Percentiles rank a stretch among this genome's conserved stretches.
These are phyloP conservation scores for Zaprionus capensis DNA, from an alignment of 1,140 invertebrate genomes.

Conservation along the genomic window DNA sequence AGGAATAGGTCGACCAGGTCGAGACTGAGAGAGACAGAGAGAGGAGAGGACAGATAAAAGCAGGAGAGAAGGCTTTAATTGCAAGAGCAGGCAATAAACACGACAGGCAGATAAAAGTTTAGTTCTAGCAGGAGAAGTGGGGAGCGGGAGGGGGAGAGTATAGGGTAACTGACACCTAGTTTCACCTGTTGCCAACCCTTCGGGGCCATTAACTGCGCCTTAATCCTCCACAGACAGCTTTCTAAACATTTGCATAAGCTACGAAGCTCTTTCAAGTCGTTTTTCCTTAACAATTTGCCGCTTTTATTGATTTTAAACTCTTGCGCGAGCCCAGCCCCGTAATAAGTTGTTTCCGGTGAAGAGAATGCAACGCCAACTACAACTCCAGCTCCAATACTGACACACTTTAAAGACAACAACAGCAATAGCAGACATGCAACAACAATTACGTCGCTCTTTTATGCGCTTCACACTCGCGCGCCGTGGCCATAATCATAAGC, in stretches of 20 bases:
- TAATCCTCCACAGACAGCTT: constrained; percentile 5
- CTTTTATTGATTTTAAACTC: constrained; percentile 49
- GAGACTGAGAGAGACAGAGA: not conserved
- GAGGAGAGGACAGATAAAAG: not conserved
- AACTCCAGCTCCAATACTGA: constrained; percentile 13
- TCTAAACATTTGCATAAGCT: constrained; percentile 53
- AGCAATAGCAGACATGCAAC: not conserved
- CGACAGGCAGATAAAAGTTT: constrained; percentile 2
- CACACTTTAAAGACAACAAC: constrained; percentile 33
- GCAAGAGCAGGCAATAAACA: not conserved
- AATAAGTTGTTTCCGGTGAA: constrained; percentile 64
- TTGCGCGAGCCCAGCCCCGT: constrained; percentile 39
- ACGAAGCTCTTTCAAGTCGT: not conserved
- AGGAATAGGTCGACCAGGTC: not conserved
- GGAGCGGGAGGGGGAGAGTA: not conserved
- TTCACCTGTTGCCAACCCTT: not conserved
- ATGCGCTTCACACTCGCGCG: constrained; percentile 55
- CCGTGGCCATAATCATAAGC: constrained; percentile 51
- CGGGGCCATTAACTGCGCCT: not conserved
- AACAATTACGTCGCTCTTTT: constrained; percentile 59
- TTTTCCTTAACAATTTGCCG: constrained; percentile 24
- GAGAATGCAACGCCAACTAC: constrained; percentile 11
- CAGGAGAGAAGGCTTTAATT: not conserved
- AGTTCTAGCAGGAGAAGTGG: not conserved
- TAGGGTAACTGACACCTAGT: not conserved